Evolutionary conservation across 2,888 invertebrate species (phyloP).

Genomic region (Callyntrura sp.): DNA sequence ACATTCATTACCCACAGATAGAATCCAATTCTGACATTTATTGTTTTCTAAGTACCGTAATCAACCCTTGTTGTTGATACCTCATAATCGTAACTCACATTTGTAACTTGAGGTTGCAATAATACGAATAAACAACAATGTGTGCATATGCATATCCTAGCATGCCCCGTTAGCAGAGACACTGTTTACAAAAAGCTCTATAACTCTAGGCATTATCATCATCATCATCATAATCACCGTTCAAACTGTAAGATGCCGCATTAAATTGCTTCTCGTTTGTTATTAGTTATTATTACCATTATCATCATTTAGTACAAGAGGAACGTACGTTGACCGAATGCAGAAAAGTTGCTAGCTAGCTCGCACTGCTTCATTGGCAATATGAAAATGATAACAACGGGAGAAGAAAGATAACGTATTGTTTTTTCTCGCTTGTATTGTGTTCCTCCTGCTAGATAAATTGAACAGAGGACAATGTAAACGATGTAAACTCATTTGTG

Average conservation of each 20-base stretch:
- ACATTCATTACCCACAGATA: conserved; percentile 5
- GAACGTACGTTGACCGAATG: conserved; percentile 66
- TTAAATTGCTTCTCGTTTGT: conserved; percentile 26
- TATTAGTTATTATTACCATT: conserved; percentile 61
- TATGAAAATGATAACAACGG: conserved; percentile 18
- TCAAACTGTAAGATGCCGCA: not conserved
- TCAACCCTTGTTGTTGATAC: conserved; percentile 45
- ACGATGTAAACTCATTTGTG: conserved; percentile 22
- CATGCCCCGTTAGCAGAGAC: not conserved
- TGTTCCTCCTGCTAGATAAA: conserved; percentile 18
- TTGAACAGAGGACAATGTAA: conserved; percentile 9
- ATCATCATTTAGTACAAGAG: conserved; percentile 55
- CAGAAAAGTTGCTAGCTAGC: conserved; percentile 61
- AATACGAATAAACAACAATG: conserved; percentile 9
- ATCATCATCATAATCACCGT: not conserved
- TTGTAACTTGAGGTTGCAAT: conserved; percentile 8
- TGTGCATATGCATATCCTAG: not conserved
- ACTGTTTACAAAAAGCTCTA: not conserved
- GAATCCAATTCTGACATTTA: conserved; percentile 63
- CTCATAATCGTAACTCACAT: conserved; percentile 64
- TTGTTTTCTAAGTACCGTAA: conserved; percentile 68
- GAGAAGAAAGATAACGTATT: conserved; percentile 47
- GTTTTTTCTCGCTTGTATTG: conserved; percentile 30
- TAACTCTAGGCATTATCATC: not conserved
- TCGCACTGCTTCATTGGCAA: not conserved